Conservation (phyloP, 2,888 invertebrate species). For the Alloscopus bannaensis region DNA sequence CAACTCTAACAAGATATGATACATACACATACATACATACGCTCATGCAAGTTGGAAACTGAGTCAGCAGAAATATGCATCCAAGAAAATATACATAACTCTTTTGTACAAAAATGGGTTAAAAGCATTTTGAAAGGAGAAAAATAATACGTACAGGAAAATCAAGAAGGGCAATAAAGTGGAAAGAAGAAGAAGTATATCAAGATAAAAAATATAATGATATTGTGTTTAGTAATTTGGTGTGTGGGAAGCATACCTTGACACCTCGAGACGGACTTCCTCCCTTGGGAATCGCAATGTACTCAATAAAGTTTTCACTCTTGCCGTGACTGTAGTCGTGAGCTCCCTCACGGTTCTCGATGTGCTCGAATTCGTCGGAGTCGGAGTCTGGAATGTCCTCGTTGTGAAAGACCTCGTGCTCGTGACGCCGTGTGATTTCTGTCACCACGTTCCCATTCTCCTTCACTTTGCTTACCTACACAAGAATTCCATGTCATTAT, state of each 20-base stretch:
- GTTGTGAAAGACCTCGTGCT: slow-evolving; percentile 89
- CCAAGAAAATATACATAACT: too few relatives aligned
- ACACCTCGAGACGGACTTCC: slow-evolving; percentile 84
- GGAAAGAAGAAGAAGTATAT: too few relatives aligned
- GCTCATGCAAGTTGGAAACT: too few relatives aligned
- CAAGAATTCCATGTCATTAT: slow-evolving; percentile 24
- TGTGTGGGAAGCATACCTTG: slow-evolving; percentile 78
- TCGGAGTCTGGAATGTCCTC: slow-evolving; percentile 84
- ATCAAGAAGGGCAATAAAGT: too few relatives aligned
- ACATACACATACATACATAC: too few relatives aligned
- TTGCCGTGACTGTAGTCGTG: slow-evolving; percentile 81
- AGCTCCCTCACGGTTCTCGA: slow-evolving; percentile 77
- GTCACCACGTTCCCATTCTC: slow-evolving; percentile 91
- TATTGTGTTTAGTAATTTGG: too few relatives aligned
- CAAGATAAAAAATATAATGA: too few relatives aligned
- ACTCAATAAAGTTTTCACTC: slow-evolving; percentile 89
- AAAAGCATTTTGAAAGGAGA: not conserved
- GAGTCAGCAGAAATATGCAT: too few relatives aligned
- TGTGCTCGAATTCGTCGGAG: slow-evolving; percentile 78
- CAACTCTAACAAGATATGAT: too few relatives aligned
- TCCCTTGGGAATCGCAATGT: slow-evolving; percentile 75
- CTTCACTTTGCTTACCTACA: slow-evolving; percentile 83
- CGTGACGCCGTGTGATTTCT: slow-evolving; percentile 83
- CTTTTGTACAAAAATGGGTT: not conserved
- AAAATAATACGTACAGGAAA: not conserved